These are phyloP conservation scores for Entelurus aequoreus DNA, from an alignment of 2,113 vertebrate species.

Conservation along the genomic window DNA sequence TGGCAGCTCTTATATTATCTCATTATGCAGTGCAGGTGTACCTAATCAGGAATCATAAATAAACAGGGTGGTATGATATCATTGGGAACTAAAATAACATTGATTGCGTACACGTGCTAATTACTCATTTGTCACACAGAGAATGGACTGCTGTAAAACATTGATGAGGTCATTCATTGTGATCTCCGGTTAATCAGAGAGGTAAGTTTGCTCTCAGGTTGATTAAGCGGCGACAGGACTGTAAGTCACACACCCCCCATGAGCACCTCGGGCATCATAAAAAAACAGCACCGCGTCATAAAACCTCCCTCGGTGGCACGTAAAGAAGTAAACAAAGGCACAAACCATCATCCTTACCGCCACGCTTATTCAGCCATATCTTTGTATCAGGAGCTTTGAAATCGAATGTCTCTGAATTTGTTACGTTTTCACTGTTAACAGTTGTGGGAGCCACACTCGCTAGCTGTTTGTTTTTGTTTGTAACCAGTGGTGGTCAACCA, in stretches of 20 bases:
- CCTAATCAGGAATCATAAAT: too few relatives aligned
- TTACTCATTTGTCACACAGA: neutral
- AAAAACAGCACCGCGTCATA: conserved; percentile 32
- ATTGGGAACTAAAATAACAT: neutral
- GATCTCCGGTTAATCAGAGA: conserved; percentile 19
- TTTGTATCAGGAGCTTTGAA: neutral
- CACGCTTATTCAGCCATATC: conserved; percentile 15
- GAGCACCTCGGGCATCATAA: conserved; percentile 26
- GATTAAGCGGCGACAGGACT: conserved; percentile 21
- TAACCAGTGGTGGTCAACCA: too few relatives aligned
- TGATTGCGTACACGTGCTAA: neutral
- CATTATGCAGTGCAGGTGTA: too few relatives aligned
- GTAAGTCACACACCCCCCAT: conserved; percentile 32
- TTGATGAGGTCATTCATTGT: conserved; percentile 3
- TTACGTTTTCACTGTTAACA: too few relatives aligned
- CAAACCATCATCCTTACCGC: conserved; percentile 1
- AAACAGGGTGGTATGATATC: neutral
- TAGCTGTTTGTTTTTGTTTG: too few relatives aligned
- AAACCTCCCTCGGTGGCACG: conserved; percentile 15
- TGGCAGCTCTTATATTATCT: too few relatives aligned
- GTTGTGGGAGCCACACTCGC: too few relatives aligned
- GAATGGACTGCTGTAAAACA: conserved; percentile 5
- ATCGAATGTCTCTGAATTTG: neutral
- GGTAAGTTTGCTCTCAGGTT: conserved; percentile 14
- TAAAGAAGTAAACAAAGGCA: conserved; percentile 16